These are phyloP conservation scores for Cheilosia grossa DNA, from an alignment of 2,888 invertebrate species.

Conservation along the genomic window DNA sequence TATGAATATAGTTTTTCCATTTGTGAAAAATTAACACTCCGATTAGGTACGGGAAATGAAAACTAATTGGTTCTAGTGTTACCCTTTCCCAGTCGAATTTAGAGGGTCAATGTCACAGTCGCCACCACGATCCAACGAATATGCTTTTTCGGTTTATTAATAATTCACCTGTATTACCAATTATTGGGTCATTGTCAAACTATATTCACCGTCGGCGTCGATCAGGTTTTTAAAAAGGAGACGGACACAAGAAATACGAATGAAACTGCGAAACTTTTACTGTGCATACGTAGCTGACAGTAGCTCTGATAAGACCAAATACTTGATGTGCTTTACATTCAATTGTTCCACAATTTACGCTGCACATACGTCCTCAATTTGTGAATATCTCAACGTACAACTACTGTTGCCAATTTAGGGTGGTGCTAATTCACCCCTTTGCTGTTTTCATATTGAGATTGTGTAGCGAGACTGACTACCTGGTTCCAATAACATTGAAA, in stretches of 20 bases:
- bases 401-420: background rate
- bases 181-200: too few relatives aligned
- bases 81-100: background rate
- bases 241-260: background rate
- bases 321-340: background rate
- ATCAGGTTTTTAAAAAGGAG: too few relatives aligned
- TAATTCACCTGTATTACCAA: too few relatives aligned
- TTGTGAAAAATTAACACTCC: background rate
- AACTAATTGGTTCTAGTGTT: background rate
- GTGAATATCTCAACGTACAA: background rate
- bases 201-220: too few relatives aligned
- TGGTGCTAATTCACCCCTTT: conserved; percentile 1
- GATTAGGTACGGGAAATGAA: background rate
- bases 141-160: background rate
- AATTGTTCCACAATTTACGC: conserved; percentile 11
- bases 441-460: background rate
- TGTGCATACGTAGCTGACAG: background rate
- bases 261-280: background rate
- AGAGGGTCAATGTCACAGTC: conserved; percentile 38
- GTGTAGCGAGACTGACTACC: background rate
- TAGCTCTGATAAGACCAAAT: background rate
- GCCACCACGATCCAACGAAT: background rate
- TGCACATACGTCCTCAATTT: conserved; percentile 17
- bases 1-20: background rate
- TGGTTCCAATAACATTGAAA: background rate